Base-by-base conservation (phyloP, 2,888 invertebrate genomes). In the Chloromyia formosa region DNA sequence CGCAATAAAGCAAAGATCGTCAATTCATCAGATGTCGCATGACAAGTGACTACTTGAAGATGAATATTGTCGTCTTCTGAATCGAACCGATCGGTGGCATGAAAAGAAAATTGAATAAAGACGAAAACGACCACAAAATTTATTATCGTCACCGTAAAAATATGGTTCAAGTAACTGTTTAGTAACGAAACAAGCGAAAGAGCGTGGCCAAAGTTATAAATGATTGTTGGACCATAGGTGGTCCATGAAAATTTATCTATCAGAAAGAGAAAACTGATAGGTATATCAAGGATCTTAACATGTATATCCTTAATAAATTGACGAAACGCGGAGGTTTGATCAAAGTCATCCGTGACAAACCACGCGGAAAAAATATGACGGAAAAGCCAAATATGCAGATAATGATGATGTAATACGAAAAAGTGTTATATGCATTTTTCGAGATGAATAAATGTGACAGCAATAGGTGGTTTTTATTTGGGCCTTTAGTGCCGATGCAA, bases 1-100 rank as follows among this genome's bases (percentile, higher is more conserved):
- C 22, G 10, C 71, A 14, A 22, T 42, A 22, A 49, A 35, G 12
- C 45, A 35, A n/a, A 35, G 27, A 35, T 9, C 58, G 58, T 53
- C 56, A 27, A 58, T 56, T 56, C 58, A 71, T 71, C 58, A 66
- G 45, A 22, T 69, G 71, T 71, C 71, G 71, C 56, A 53, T 56
- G 71, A 71, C 71, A 71, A 71, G 71, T 71, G 71, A 40, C 71
- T 40, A 56, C 58, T 71, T 58, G 56, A 58, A 18, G 71, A 40
- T 56, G 35, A 5, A 23, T 40, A 42, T 49, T n/a, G 14, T 49
- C 49, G 49, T n/a, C 12, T 49, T 49, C 49, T 49, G 27, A 35
- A 4, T 12, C 22, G 22, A 53, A 53, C 16, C 18, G 62, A 66
- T 49, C 66, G 71, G 58, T 56, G 23, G 40, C 56, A 56, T 71